Conservation (phyloP, 2,113 vertebrate species). For the Chionodraco myersi region DNA sequence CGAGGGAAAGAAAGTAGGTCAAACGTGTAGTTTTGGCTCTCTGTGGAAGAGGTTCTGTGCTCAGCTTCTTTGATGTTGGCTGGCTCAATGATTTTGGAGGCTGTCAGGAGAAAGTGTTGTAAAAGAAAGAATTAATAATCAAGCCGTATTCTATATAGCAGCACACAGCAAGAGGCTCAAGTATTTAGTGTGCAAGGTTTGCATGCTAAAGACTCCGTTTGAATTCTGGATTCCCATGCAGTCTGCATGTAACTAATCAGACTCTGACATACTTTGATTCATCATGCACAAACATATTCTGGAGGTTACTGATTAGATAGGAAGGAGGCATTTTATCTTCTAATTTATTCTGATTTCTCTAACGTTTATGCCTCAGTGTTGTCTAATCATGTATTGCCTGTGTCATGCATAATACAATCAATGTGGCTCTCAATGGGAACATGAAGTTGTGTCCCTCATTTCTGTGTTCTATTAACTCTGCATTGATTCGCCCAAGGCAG, state of each 20-base stretch:
- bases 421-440: neutral
- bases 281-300: conserved; percentile 28
- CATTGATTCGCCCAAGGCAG: neutral
- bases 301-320: conserved; percentile 39
- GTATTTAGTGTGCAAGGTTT: neutral
- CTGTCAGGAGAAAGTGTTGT: conserved; percentile 24
- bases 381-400: conserved; percentile 13
- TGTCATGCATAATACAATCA: neutral
- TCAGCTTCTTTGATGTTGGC: conserved; percentile 62
- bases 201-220: conserved; percentile 7
- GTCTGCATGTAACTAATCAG: conserved; percentile 41
- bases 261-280: conserved; percentile 31
- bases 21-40: conserved; percentile 54
- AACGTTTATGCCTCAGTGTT: conserved; percentile 4
- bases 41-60: conserved; percentile 32
- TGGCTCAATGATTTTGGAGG: conserved; percentile 33
- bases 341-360: conserved; percentile 38
- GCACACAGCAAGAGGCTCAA: conserved; percentile 5
- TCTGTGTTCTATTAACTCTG: neutral
- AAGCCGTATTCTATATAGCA: conserved; percentile 26
- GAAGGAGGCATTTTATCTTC: conserved; percentile 20
- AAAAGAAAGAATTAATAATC: conserved; percentile 48
- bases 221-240: conserved; percentile 12
- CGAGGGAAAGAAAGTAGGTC: conserved; percentile 58
- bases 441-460: conserved; percentile 3